A percentile compares a stretch with the other conserved stretches of the same genome.
Evolutionary conservation across 2,888 invertebrate genomes (phyloP).

Genomic region (Nineta flava): DNA sequence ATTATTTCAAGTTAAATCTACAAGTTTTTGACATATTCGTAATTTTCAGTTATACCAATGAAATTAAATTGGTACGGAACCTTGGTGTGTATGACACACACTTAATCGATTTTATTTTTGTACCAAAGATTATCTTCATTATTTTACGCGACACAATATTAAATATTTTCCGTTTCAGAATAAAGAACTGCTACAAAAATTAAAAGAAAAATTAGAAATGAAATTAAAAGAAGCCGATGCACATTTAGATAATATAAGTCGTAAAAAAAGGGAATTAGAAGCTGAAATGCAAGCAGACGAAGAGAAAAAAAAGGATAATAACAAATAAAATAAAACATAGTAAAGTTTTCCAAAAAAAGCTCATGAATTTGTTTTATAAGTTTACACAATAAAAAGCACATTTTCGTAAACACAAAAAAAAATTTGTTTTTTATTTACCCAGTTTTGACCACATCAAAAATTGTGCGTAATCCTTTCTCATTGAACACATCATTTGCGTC

Average conservation of each 20-base stretch:
- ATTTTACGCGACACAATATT: no score
- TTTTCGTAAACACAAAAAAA: neutral
- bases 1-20: no score
- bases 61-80: no score
- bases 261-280: neutral
- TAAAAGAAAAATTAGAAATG: conserved; percentile 5
- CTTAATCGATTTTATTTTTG: no score
- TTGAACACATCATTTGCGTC: conserved; percentile 26
- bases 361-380: no score
- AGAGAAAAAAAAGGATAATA: neutral
- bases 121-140: no score
- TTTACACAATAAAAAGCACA: no score
- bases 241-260: no score
- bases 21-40: no score
- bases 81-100: no score
- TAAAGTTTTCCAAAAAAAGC: neutral
- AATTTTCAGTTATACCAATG: no score
- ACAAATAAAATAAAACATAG: conserved; percentile 1
- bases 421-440: conserved; percentile 37
- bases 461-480: conserved; percentile 43
- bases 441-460: conserved; percentile 73
- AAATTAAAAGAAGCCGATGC: neutral
- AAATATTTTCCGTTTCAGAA: no score
- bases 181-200: conserved; percentile 5
- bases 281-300: neutral